Evolutionary conservation across 2,888 invertebrate genomes (phyloP), one percentile per base, ranked within the genome.

Genomic region (Drosophila leonis): DNA sequence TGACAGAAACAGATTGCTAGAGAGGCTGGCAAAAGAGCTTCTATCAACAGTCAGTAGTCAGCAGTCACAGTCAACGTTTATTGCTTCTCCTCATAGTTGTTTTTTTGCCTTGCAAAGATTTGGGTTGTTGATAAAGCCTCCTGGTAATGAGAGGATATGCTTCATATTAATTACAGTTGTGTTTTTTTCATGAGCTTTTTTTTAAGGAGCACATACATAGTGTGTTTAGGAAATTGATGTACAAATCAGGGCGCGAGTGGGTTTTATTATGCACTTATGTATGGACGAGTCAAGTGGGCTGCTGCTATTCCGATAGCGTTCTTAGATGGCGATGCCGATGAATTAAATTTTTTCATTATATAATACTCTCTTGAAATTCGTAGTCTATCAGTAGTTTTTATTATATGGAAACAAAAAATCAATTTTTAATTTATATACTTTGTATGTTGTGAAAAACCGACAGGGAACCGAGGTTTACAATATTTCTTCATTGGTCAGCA

Each of bases 111-210:
- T 42, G 44, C 44, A 42, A 55, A 81, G 78, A 78, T 80, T 64
- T 72, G 62, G 59, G 57, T 68, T 68, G 68, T 75, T 77, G 79
- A 82, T 84, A 74, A 82, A 84, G 72, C 64, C 65, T 66, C 65
- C 64, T 72, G 69, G 80, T 85, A 80, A 83, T 82, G 80, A 83
- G 77, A 77, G 63, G 75, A 85, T 85, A 83, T 85, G 80, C 75
- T 82, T 77, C 78, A 71, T 74, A 83, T 83, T 83, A 83, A 83
- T 83, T 83, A 85, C 72, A 82, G 73, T 68, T 83, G 62, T 70
- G 52, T 66, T 72, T 65, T 65, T 39, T 18, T 20, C n/a, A 44
- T 63, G 12, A 4, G n/a, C 5, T 8, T n/a, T 41, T 33, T 67
- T 65, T 67, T 73, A 80, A 80, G 76, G 67, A 31, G 13, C 15